A percentile compares a stretch with the other conserved stretches of the same genome.
These are phyloP conservation scores for Athripsodes cinereus DNA, from an alignment of 2,888 invertebrate species.

Conservation along the genomic window DNA sequence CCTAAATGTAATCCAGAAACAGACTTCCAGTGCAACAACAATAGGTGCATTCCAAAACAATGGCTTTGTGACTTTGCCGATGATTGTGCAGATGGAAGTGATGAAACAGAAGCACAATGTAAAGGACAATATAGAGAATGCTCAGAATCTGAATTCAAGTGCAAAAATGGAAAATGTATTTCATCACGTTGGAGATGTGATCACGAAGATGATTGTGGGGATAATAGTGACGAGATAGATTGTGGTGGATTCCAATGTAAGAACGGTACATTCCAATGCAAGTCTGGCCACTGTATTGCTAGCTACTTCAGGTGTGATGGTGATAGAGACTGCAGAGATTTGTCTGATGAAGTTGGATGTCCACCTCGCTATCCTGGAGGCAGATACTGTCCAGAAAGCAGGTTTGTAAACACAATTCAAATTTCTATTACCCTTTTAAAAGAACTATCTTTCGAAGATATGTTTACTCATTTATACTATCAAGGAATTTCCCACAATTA, in stretches of 20 bases:
- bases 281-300: constrained; percentile 89
- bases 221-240: constrained; percentile 82
- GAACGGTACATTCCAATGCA: constrained; percentile 87
- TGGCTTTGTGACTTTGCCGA: constrained; percentile 97
- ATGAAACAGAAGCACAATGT: constrained; percentile 78
- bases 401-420: too few relatives aligned
- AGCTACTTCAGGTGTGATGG: constrained; percentile 85
- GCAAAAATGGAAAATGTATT: constrained; percentile 84
- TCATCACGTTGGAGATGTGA: constrained; percentile 92
- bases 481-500: too few relatives aligned
- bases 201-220: constrained; percentile 94
- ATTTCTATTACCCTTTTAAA: too few relatives aligned
- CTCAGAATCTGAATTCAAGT: constrained; percentile 88
- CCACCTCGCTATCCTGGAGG: constrained; percentile 84
- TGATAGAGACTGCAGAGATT: constrained; percentile 80
- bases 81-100: constrained; percentile 93
- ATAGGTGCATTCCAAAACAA: constrained; percentile 80
- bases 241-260: constrained; percentile 82
- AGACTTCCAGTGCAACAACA: constrained; percentile 91
- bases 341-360: constrained; percentile 86
- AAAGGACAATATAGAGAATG: constrained; percentile 81
- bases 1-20: constrained; percentile 81
- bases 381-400: constrained; percentile 79
- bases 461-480: too few relatives aligned
- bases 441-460: too few relatives aligned